Conservation (phyloP, 2,797 vertebrate genomes). For the Periophthalmus magnuspinnatus region DNA sequence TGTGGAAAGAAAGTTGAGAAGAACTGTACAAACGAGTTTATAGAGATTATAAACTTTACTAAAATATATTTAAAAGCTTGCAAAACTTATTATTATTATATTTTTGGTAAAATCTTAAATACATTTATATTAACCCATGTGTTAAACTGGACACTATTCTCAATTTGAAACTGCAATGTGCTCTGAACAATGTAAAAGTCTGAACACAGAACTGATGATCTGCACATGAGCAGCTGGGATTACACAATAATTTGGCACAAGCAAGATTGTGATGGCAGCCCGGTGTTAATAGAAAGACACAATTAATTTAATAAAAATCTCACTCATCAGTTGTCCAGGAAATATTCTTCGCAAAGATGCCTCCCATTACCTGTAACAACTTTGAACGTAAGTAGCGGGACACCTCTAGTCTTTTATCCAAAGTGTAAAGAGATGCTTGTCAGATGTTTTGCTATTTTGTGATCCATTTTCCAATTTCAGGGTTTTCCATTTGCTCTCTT, state of each 20-base stretch:
- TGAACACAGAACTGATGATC: neutral
- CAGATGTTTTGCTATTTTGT: neutral
- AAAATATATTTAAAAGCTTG: no score
- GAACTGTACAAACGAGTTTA: no score
- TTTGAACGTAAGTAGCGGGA: neutral
- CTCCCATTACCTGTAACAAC: neutral
- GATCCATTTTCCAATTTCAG: slow-evolving; percentile 34
- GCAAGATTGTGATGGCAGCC: neutral
- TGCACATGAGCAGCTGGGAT: slow-evolving; percentile 26
- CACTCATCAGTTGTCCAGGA: neutral
- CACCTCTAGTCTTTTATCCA: no score
- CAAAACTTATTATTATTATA: no score
- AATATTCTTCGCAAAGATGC: neutral
- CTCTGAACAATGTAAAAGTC: slow-evolving; percentile 32
- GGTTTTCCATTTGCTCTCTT: slow-evolving; percentile 19
- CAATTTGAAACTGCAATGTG: slow-evolving; percentile 28
- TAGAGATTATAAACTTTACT: no score
- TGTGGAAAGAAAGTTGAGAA: no score
- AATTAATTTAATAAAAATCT: neutral
- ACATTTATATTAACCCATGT: no score
- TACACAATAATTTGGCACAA: slow-evolving; percentile 1
- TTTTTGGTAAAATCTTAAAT: no score
- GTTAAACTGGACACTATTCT: no score
- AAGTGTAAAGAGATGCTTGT: neutral
- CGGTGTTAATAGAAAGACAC: slow-evolving; percentile 16